Evolutionary conservation across 1,140 invertebrate species (phyloP).

Genomic region (Belonocnema kinseyi): DNA sequence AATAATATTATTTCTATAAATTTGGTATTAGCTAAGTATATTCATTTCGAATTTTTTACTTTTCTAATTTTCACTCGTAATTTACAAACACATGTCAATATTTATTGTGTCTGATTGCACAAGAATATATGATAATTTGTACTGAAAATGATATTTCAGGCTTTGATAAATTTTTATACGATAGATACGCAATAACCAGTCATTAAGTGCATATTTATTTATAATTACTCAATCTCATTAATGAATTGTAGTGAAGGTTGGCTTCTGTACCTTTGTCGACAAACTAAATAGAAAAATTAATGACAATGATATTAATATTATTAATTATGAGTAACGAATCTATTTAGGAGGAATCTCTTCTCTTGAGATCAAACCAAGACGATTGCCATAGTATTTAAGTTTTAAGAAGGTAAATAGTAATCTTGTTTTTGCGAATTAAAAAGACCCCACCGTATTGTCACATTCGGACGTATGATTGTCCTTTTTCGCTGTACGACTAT

Average conservation of each 20-base stretch:
- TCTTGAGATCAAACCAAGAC: background rate
- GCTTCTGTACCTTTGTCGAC: background rate
- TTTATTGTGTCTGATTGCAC: background rate
- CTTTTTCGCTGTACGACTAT: slow-evolving; percentile 1
- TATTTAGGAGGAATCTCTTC: background rate
- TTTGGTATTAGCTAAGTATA: no score
- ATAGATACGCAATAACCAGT: slow-evolving; percentile 57
- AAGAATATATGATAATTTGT: background rate
- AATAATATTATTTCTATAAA: no score
- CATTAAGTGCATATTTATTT: slow-evolving; percentile 57
- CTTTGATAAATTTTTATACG: background rate
- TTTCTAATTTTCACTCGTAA: no score
- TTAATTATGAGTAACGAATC: slow-evolving; percentile 3
- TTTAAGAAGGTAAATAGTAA: slow-evolving; percentile 51
- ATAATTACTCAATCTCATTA: slow-evolving; percentile 43
- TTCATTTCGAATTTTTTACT: no score
- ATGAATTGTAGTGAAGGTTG: background rate
- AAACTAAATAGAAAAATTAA: background rate
- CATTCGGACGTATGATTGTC: slow-evolving; percentile 37
- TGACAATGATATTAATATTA: slow-evolving; percentile 21
- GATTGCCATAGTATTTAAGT: slow-evolving; percentile 10
- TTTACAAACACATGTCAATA: no score
- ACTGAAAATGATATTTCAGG: background rate
- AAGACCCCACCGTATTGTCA: slow-evolving; percentile 46
- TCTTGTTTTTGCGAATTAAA: slow-evolving; percentile 57